Percentiles rank a stretch among this genome's conserved stretches.
Conservation (phyloP, 2,797 vertebrate species). For the Corythornis leucogaster region DNA sequence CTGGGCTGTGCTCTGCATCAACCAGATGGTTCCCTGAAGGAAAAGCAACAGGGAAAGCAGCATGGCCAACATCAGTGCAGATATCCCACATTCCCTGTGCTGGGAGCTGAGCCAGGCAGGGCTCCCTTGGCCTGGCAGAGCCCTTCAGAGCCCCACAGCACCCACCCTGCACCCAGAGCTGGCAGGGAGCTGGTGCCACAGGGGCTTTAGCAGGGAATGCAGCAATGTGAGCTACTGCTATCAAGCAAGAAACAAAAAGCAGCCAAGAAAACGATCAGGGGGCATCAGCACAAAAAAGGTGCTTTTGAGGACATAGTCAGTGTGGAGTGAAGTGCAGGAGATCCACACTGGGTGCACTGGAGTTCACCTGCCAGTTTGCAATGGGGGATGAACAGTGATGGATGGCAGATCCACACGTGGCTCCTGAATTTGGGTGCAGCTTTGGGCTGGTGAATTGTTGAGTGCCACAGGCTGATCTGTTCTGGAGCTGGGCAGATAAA, state of each 20-base stretch:
- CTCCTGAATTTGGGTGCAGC: background rate
- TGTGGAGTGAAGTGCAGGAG: background rate
- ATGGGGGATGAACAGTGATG: background rate
- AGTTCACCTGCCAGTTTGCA: background rate
- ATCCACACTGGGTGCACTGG: background rate
- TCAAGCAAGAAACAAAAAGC: background rate
- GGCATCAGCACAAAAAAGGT: background rate
- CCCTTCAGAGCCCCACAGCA: background rate
- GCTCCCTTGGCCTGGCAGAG: background rate
- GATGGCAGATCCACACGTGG: background rate
- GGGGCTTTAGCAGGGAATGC: background rate
- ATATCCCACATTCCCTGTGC: background rate
- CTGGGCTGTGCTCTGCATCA: background rate
- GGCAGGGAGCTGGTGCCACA: background rate
- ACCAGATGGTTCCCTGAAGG: background rate
- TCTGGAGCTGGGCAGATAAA: background rate
- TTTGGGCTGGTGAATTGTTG: background rate
- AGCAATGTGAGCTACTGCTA: background rate
- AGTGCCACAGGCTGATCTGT: background rate
- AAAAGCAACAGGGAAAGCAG: background rate
- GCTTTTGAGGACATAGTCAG: background rate
- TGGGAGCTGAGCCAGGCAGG: background rate
- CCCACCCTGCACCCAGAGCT: rapidly evolving
- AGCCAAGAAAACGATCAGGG: background rate
- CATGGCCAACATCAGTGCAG: background rate